These are phyloP conservation scores for Brachylomia viminalis DNA, from an alignment of 2,888 invertebrate species.

Conservation along the genomic window DNA sequence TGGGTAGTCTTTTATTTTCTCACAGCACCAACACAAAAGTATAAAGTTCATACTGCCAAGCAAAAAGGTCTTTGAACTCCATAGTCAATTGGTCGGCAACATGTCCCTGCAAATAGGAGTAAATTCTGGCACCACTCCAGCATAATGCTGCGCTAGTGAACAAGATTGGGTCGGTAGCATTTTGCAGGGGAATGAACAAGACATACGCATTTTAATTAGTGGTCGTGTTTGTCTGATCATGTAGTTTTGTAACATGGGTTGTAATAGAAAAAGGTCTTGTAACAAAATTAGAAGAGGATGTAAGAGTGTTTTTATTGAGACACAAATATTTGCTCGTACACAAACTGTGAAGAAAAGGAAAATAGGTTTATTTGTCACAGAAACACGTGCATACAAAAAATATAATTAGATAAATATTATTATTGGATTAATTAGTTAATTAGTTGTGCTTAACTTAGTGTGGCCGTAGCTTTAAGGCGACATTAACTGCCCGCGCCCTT, in stretches of 20 bases:
- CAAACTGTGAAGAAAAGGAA: too few species aligned
- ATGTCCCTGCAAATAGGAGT: conserved; percentile 27
- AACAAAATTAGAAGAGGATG: neutral
- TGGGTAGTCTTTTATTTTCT: conserved; percentile 7
- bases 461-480: too few species aligned
- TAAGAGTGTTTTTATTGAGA: neutral
- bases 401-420: too few species aligned
- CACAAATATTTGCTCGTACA: neutral
- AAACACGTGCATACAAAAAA: too few species aligned
- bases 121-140: conserved; percentile 41
- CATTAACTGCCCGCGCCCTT: too few species aligned
- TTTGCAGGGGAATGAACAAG: conserved; percentile 21
- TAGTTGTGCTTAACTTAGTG: too few species aligned
- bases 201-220: conserved; percentile 44
- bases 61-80: conserved; percentile 27
- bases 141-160: conserved; percentile 24
- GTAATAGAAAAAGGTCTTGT: neutral
- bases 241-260: neutral
- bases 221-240: conserved; percentile 7
- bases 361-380: too few species aligned
- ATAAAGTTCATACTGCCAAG: neutral
- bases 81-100: conserved; percentile 23
- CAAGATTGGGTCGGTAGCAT: conserved; percentile 33
- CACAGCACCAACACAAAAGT: neutral
- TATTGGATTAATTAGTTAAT: too few species aligned